Percentiles rank a stretch among this genome's conserved stretches.
Conservation (phyloP, 2,113 vertebrate species). For the Vireo altiloquus region DNA sequence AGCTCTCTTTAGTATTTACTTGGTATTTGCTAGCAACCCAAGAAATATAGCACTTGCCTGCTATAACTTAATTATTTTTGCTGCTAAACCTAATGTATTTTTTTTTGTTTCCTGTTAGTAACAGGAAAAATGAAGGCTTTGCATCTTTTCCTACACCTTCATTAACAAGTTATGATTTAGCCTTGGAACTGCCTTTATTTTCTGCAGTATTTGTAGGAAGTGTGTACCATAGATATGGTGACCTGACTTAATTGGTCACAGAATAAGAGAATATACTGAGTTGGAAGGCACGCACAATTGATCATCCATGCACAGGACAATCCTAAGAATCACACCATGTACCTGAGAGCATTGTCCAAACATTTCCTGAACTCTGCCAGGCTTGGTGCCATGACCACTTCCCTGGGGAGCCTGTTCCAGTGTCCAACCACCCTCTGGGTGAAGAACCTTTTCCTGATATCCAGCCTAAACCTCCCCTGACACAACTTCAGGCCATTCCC, state of each 20-base stretch:
- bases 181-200: not conserved
- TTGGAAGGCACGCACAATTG: not conserved
- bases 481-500: not conserved
- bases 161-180: not conserved
- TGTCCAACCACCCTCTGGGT: not conserved
- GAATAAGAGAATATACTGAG: not conserved
- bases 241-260: not conserved
- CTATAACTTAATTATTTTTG: not conserved
- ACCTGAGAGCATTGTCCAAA: not conserved
- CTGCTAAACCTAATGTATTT: not conserved
- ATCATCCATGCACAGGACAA: not conserved
- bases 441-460: rapidly evolving
- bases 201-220: not conserved
- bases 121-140: not conserved
- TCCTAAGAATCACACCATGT: too few relatives aligned
- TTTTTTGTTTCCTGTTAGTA: not conserved
- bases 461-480: not conserved
- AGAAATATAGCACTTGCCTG: not conserved
- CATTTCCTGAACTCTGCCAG: not conserved
- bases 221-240: rapidly evolving
- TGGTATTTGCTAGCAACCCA: not conserved
- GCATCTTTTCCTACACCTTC: not conserved
- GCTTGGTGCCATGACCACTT: not conserved
- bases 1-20: not conserved
- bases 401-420: too few relatives aligned